Conservation (phyloP, 2,113 vertebrate genomes). For the Ramphastos sulfuratus region DNA sequence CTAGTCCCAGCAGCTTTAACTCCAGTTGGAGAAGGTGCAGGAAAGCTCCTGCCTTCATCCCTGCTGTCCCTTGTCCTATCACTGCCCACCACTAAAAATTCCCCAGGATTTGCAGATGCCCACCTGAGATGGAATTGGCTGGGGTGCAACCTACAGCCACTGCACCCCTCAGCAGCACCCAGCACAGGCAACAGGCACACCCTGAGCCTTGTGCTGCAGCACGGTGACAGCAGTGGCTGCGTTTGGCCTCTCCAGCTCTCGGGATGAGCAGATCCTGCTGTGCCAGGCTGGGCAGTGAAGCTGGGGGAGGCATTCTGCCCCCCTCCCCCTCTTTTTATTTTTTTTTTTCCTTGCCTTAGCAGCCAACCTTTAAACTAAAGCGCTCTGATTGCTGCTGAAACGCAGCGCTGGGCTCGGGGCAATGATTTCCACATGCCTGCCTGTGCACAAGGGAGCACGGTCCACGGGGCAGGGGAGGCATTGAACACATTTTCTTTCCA, state of each 20-base stretch:
- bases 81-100: too few relatives aligned
- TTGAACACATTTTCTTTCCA: slow-evolving; percentile 34
- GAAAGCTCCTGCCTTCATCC: too few relatives aligned
- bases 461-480: neutral
- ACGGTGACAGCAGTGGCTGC: accelerated
- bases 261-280: accelerated
- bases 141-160: neutral
- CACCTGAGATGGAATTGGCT: accelerated
- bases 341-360: neutral
- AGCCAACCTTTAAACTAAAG: neutral
- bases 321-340: too few relatives aligned
- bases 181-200: accelerated
- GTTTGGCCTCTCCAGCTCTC: neutral
- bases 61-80: too few relatives aligned
- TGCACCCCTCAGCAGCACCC: accelerated
- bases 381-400: neutral
- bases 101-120: neutral
- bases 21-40: too few relatives aligned
- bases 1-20: too few relatives aligned
- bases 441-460: neutral
- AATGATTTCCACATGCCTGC: slow-evolving; percentile 51
- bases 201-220: neutral
- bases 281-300: neutral
- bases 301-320: neutral
- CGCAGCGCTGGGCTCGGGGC: neutral